Base-by-base conservation (phyloP, 1,140 invertebrate species). In the Paramacrobiotus metropolitanus region DNA sequence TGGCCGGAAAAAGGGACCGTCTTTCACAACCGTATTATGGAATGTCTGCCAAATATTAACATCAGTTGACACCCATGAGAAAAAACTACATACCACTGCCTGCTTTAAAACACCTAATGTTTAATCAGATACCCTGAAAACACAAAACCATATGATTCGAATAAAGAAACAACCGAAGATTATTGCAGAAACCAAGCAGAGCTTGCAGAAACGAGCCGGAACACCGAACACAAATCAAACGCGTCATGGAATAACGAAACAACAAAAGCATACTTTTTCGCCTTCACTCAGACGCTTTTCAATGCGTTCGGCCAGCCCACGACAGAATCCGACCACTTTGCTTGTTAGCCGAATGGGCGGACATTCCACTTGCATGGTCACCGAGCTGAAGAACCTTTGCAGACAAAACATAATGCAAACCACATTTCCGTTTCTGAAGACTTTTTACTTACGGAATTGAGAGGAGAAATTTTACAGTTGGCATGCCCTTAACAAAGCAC, bases 401-500 rank as follows among this genome's bases (percentile, higher is more conserved):
- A 40, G 34, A 40, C 34, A 40, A 40, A 40, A 40, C 34, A 40
- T 9, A 40, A 40, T 9, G 9, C n/a, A 9, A 9, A 40, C 9
- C 9, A 40, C 34, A 9, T 40, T 9, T 40, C n/a, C 34, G 34
- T n/a, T n/a, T 9, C 9, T 40, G 34, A 40, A 40, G 34, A 9
- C 34, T 40, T 40, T 40, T 40, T 9, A 40, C 34, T 40, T 40
- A 28, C 15, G 48, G 48, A 20, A 24, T 24, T 15, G 48, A 55
- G 15, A 55, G 24, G 24, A 55, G 48, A 24, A 55, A 55, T 24
- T 55, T 55, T 9, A 55, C 48, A 24, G 48, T 55, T 20, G 48
- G 48, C 48, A 55, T 55, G 48, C 48, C 48, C 24, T 55, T 55
- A 15, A 20, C 48, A 24, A 55, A 55, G 48, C 48, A 55, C 9